Evolutionary conservation across 1,140 invertebrate genomes (phyloP), one percentile per base, ranked within the genome.

Genomic region (Argopecten irradians): DNA sequence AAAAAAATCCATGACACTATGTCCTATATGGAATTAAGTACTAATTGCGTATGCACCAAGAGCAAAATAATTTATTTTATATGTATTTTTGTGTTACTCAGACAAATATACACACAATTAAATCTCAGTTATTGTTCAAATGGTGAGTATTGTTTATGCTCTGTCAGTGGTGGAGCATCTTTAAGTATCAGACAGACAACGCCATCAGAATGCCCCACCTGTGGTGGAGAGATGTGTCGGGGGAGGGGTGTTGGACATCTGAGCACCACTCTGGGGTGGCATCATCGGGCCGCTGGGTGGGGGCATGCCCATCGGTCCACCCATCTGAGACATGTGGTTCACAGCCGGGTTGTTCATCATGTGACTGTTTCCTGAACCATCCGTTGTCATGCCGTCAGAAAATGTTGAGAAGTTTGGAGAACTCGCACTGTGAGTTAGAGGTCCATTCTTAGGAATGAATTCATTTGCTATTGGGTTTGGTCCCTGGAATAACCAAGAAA

Each of bases 391-490:
- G 43, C 89, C 89, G 84, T 91, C 90, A 28, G 90, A 85, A 85
- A 92, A 93, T 13, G 92, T 91, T 22, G 93, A 92, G 86, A 94
- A 94, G 46, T 93, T 94, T 71, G 94, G 93, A 35, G 93, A 93
- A 83, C 94, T 94, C 14, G 94, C 92, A 90, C 94, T 94, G 89
- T 94, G 94, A 14, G 93, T 91, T 82, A 94, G 86, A 19, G 91
- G 87, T n/a, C 89, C 86, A 84, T 90, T 88, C 87, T 93, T 93
- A n/a, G 91, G 92, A 43, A 92, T 87, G 39, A 93, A 93, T 46
- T 93, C 93, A 88, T 91, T 89, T 19, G 90, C 89, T 36, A 90
- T 87, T n/a, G 90, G 89, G 83, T 91, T 92, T 86, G 88, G 86
- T 87, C 89, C 91, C 89, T 91, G 82, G 14, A 14, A 85, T 85